Base-by-base conservation (phyloP, 37 sponge, comb jelly and placozoan species). In the Dysidea cf. avara region DNA sequence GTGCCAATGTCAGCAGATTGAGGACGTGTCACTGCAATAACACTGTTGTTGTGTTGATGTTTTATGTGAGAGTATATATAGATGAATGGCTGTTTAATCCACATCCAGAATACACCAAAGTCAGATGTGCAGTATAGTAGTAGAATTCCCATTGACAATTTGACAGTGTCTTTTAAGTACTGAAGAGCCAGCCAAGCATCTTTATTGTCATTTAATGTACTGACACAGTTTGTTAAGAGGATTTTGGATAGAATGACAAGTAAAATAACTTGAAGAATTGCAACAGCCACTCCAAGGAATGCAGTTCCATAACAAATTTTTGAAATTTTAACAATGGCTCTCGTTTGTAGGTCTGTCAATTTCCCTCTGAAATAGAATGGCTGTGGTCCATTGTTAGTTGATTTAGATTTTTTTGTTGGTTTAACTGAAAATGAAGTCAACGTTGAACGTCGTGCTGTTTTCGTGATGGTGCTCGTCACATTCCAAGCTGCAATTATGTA, bases 51-150 rank as follows among this genome's bases (percentile, higher is more conserved):
- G n/a, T n/a, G n/a, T n/a, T n/a, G n/a, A n/a, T n/a, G n/a, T n/a
- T n/a, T n/a, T n/a, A n/a, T n/a, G n/a, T n/a, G n/a, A n/a, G n/a
- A n/a, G n/a, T n/a, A n/a, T n/a, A n/a, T n/a, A n/a, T n/a, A n/a
- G n/a, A n/a, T n/a, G n/a, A n/a, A n/a, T n/a, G n/a, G n/a, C n/a
- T n/a, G n/a, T n/a, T n/a, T n/a, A n/a, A n/a, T n/a, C n/a, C n/a
- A n/a, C n/a, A n/a, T n/a, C n/a, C n/a, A n/a, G n/a, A n/a, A n/a
- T n/a, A n/a, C n/a, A n/a, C n/a, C n/a, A 3, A 53, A 22, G 20
- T 78, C 68, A 1, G 80, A 70, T 22, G 70, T 60, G 7, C 71
- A 79, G 39, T 79, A 79, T 36, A 79, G 50, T 39, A 79, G 40
- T 16, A 69, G 33, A 2, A 46, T 33, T 29, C 53, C 71, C 2